Evolutionary conservation across 2,888 invertebrate species (phyloP).

Genomic region (Panopea generosa): DNA sequence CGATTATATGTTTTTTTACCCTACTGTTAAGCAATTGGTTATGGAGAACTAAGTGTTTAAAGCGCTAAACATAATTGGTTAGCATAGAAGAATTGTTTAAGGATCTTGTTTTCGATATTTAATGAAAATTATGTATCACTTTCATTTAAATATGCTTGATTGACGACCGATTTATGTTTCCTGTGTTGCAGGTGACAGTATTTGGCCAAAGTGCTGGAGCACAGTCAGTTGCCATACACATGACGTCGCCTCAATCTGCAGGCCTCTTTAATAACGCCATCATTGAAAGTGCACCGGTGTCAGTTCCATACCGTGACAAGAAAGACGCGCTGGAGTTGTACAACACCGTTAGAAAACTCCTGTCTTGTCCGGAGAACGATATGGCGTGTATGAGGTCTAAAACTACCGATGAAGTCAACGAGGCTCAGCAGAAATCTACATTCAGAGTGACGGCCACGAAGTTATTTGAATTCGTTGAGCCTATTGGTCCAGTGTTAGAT

Average conservation of each 20-base stretch:
- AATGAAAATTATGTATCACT: no score
- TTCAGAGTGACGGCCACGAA: constrained; percentile 68
- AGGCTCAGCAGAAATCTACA: constrained; percentile 62
- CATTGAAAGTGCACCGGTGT: constrained; percentile 67
- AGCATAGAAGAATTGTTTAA: no score
- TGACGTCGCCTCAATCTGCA: constrained; percentile 59
- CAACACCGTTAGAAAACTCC: constrained; percentile 46
- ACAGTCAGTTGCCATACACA: constrained; percentile 68
- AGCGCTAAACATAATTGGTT: no score
- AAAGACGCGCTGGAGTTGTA: constrained; percentile 67
- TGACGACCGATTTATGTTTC: no score
- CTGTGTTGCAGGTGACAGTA: constrained; percentile 64
- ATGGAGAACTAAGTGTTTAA: no score
- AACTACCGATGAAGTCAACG: constrained; percentile 68
- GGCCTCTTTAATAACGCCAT: constrained; percentile 67
- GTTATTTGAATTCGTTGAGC: constrained; percentile 75
- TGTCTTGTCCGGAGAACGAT: constrained; percentile 63
- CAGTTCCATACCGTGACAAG: constrained; percentile 67
- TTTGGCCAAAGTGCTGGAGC: constrained; percentile 76
- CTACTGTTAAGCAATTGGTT: no score
- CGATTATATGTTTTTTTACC: no score
- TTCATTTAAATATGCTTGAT: no score
- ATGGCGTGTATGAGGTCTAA: constrained; percentile 67
- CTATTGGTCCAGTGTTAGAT: constrained; percentile 77
- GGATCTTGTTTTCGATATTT: no score